Percentiles rank a stretch among this genome's conserved stretches.
These are phyloP conservation scores for Pseudomyrmex cubaensis DNA, from an alignment of 1,140 invertebrate genomes.

Conservation along the genomic window DNA sequence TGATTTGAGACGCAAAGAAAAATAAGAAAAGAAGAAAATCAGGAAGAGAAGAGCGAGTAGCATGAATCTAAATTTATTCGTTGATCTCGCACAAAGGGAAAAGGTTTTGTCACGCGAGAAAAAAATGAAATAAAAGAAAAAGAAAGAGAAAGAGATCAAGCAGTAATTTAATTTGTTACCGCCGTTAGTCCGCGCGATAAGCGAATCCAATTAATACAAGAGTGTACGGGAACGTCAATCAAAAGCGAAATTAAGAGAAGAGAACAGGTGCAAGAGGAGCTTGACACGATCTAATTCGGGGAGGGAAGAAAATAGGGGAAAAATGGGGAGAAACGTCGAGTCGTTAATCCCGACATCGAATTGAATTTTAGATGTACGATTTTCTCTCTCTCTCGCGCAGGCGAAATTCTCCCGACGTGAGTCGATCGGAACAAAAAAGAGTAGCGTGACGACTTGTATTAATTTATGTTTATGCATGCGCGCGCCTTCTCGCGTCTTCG, in stretches of 20 bases:
- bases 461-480: conserved; percentile 37
- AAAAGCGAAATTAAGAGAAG: conserved; percentile 9
- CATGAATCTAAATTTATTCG: not conserved
- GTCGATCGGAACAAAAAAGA: conserved; percentile 32
- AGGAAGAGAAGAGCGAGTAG: not conserved
- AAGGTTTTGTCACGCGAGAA: not conserved
- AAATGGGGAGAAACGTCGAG: conserved; percentile 63
- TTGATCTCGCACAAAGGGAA: not conserved
- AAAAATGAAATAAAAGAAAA: not conserved
- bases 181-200: not conserved
- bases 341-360: conserved; percentile 67
- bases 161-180: not conserved
- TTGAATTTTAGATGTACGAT: conserved; percentile 64
- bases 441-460: not conserved
- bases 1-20: conserved; percentile 54
- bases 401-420: conserved; percentile 24
- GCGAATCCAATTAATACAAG: not conserved
- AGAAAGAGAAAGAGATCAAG: not conserved
- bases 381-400: conserved; percentile 36
- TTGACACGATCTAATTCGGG: conserved; percentile 54
- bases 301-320: conserved; percentile 39
- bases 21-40: conserved; percentile 8
- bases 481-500: not conserved
- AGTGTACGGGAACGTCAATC: conserved; percentile 20
- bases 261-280: conserved; percentile 41